Conservation (phyloP, 2,797 vertebrate species). For the Myotis daubentonii region DNA sequence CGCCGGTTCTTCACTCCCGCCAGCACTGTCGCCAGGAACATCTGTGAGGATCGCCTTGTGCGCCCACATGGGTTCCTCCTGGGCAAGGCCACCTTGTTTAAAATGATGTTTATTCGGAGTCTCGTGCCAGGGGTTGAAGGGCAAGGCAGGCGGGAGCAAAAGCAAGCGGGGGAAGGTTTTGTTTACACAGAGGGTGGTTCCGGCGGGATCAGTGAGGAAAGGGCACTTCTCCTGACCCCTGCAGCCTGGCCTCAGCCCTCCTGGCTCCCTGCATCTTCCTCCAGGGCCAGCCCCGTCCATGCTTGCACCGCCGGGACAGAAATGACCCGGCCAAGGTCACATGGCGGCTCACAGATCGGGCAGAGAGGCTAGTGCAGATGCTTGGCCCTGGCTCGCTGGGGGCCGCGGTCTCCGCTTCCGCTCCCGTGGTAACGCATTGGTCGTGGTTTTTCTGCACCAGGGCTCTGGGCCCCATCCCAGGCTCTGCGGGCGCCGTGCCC, state of each 20-base stretch:
- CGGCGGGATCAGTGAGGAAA: no score
- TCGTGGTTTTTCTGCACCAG: fast-evolving
- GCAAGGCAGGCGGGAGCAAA: background rate
- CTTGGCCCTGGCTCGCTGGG: background rate
- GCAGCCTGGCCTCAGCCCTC: background rate
- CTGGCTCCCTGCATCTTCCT: background rate
- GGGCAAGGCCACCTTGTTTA: background rate
- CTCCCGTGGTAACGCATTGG: background rate
- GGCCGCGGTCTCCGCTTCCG: background rate
- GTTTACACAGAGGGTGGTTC: background rate
- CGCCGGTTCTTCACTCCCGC: background rate
- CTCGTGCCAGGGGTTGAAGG: background rate
- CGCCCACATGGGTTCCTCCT: fast-evolving
- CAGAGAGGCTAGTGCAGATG: background rate
- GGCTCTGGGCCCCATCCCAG: background rate
- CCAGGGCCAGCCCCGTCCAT: background rate
- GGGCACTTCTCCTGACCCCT: background rate
- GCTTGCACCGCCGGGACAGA: background rate
- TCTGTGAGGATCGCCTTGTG: background rate
- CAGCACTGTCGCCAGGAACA: background rate
- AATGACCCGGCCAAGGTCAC: constrained; percentile 10
- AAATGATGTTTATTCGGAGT: background rate
- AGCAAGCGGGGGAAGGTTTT: background rate
- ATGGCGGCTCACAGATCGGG: background rate
- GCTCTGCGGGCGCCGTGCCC: background rate